Base-by-base conservation (phyloP, 2,113 vertebrate species). In the Symphodus melops region DNA sequence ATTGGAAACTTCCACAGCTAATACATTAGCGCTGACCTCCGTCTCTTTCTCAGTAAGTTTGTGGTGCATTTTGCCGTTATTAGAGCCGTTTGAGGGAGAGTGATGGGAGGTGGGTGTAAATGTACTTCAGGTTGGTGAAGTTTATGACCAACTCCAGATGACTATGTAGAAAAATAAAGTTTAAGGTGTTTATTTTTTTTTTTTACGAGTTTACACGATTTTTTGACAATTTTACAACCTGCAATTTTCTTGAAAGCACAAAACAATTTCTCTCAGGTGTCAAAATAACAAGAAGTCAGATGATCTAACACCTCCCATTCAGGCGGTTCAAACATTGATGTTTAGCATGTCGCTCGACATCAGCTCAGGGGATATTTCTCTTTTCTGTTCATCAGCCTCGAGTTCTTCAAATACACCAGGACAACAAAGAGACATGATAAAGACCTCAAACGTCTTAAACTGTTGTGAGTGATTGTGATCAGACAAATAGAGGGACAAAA, bases 1-100 rank as follows among this genome's bases (percentile, higher is more conserved):
- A 93, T 92, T 92, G 82, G 77, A 86, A 84, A 81, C 79, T 58
- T 84, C 49, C 75, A 68, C 60, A 25, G 46, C 77, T 79, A 84
- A 91, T 89, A 83, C 78, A 84, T 83, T 84, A 82, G 58, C 80
- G 70, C 21, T 73, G 72, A 79, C 68, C 75, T 63, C 56, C 19
- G 8, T 55, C 25, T 67, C 67, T 68, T 41, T 81, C 49, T n/a
- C 84, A 78, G 81, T 28, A 33, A 63, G 78, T 46, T 66, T 13
- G 58, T 76, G 81, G 72, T 59, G 65, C 66, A 77, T 82, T 75
- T 75, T 69, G 21, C 1, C 13, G 10, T 82, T 82, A 76, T 77
- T 56, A 61, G 20, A 65, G 63, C 48, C 56, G 46, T 76, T 25
- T 55, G 46, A 17, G 46, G 17, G 46, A 42, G 65, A 20, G 54